Evolutionary conservation across 2,797 vertebrate genomes (phyloP), one percentile per base, ranked within the genome.

Genomic region (Sebastes reedi): DNA sequence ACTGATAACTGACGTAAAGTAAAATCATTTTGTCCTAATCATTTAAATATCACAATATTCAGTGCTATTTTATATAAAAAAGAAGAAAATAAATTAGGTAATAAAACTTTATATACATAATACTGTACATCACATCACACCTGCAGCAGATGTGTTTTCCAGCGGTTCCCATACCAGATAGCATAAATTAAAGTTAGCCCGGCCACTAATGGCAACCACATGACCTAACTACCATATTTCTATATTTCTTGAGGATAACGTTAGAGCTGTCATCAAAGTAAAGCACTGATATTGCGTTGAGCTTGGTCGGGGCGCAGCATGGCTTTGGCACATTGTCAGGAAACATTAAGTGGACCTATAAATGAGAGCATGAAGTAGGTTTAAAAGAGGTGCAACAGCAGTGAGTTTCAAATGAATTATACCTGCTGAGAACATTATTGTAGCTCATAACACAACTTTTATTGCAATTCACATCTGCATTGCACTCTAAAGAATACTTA

Each of bases 191-290:
- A 87, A 79, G 65, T 75, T 39, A 67, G 46, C 58, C 54, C 16
- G 16, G 32, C 65, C 8, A 81, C 95, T 96, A 99, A 94, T 99
- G 98, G 93, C 99, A 99, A 75, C 99, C 98, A 86, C 99, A 99
- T 61, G 98, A 99, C 80, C 98, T 96, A 30, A 99, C 99, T 11
- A 99, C 99, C 99, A 99, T 99, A 89, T 99, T 99, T 91, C 99
- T 97, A 86, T 99, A 99, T 93, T 99, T 99, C 95, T 99, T 99
- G 91, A 99, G 95, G 94, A 99, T 99, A 81, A 99, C 99, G 30
- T 99, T 99, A 82, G 99, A 99, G 90, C 98, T 99, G 94, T 99
- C 98, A 82, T 99, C 99, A 93, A 99, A 99, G 92, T 99, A 99
- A 72, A 99, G 96, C 61, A 99, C 99, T 36, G 99, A 99, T 94